These are phyloP conservation scores for Pao palembangensis DNA, from an alignment of 2,113 vertebrate species.

Conservation along the genomic window DNA sequence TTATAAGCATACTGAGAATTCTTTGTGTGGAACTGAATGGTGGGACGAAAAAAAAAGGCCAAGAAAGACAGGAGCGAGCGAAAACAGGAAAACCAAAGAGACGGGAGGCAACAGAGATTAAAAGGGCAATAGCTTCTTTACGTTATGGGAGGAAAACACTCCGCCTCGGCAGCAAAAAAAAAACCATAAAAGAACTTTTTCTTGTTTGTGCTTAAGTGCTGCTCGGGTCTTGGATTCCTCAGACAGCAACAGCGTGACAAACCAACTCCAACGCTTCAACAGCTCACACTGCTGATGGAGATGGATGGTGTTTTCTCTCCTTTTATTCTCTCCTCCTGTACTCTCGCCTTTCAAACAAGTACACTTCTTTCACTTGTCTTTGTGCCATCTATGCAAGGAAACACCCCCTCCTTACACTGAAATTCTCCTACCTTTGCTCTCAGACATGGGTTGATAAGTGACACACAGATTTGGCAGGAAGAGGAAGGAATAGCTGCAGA, in stretches of 20 bases:
- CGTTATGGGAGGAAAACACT: not conserved
- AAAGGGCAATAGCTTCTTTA: too few species aligned
- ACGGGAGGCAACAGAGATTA: conserved; percentile 2
- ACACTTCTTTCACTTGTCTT: conserved; percentile 2
- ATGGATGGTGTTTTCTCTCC: conserved; percentile 26
- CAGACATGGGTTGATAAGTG: conserved; percentile 38
- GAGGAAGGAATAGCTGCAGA: conserved; percentile 42
- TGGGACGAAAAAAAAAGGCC: conserved; percentile 2
- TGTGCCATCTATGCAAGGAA: too few species aligned
- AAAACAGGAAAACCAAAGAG: conserved; percentile 10
- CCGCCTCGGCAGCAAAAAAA: conserved; percentile 12
- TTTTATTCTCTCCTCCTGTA: conserved; percentile 17
- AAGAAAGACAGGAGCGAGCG: not conserved
- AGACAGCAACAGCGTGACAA: conserved; percentile 27
- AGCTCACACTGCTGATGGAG: conserved; percentile 35
- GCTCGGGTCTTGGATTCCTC: conserved; percentile 16
- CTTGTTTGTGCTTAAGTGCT: conserved; percentile 12
- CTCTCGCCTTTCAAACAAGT: conserved; percentile 28
- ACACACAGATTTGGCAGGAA: conserved; percentile 31
- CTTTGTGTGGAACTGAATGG: not conserved
- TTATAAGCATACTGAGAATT: conserved; percentile 1
- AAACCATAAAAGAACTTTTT: conserved; percentile 1
- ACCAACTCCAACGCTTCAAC: conserved; percentile 21
- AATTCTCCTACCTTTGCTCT: conserved; percentile 7
- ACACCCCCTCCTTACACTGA: conserved; percentile 6